Conservation (phyloP, 1,140 invertebrate species). For the Coelopa frigida region DNA sequence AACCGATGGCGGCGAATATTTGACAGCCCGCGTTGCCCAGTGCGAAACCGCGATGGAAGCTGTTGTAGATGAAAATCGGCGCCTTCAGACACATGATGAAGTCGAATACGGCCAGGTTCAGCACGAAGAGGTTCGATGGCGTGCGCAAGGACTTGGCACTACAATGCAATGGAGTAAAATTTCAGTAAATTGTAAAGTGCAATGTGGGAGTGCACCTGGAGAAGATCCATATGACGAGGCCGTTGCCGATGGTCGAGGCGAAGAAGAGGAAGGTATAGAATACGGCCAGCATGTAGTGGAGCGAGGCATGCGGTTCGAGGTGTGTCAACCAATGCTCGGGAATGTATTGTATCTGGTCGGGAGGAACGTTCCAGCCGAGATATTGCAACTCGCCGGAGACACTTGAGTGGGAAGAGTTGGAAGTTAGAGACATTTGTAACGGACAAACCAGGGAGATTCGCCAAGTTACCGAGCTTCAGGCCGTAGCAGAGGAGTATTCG, state of each 20-base stretch:
- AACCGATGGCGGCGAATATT: constrained; percentile 68
- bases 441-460: too few relatives aligned
- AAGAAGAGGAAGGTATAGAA: constrained; percentile 74
- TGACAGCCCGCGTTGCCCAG: constrained; percentile 66
- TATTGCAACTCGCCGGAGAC: constrained; percentile 45
- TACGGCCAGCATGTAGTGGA: constrained; percentile 75
- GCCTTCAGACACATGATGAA: constrained; percentile 83
- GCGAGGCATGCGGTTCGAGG: constrained; percentile 68
- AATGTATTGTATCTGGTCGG: constrained; percentile 66
- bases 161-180: constrained; percentile 26
- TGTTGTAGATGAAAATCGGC: constrained; percentile 82
- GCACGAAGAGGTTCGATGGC: constrained; percentile 83
- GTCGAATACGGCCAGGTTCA: constrained; percentile 80
- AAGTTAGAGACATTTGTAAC: neutral
- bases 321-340: constrained; percentile 77
- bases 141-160: constrained; percentile 76
- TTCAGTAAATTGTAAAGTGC: constrained; percentile 1
- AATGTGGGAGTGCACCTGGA: constrained; percentile 40
- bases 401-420: neutral
- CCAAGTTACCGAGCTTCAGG: constrained; percentile 26
- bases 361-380: constrained; percentile 69
- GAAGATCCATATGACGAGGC: constrained; percentile 85
- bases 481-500: constrained; percentile 22
- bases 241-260: constrained; percentile 72
- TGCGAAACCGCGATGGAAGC: constrained; percentile 69